Percentiles rank a stretch among this genome's conserved stretches.
Conservation (phyloP, 2,888 invertebrate species). For the Brenthis hecate region DNA sequence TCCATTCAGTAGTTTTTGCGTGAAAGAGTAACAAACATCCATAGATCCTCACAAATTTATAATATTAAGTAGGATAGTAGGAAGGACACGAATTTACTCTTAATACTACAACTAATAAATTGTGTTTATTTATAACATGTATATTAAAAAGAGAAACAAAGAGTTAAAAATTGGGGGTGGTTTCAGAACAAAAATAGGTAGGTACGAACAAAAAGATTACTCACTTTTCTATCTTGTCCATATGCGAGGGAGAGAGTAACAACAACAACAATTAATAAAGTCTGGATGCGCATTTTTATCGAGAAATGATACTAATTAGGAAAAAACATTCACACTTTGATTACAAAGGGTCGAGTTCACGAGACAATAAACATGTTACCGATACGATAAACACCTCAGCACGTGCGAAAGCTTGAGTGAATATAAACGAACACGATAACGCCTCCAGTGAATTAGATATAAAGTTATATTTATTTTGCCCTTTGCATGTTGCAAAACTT, state of each 20-base stretch:
- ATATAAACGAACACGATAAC: conserved; percentile 31
- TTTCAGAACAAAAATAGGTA: conserved; percentile 20
- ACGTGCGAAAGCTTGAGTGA: conserved; percentile 49
- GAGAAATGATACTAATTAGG: conserved; percentile 52
- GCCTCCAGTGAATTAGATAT: conserved; percentile 23
- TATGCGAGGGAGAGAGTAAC: conserved; percentile 49
- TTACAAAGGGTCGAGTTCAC: conserved; percentile 45
- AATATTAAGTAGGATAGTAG: too few species aligned
- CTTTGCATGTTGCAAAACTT: conserved; percentile 12
- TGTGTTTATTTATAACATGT: neutral
- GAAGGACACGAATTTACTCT: too few species aligned
- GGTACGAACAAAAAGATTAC: conserved; percentile 35
- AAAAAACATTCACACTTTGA: conserved; percentile 46
- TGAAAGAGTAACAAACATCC: too few species aligned
- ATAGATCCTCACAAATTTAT: too few species aligned
- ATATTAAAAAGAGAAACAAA: conserved; percentile 20
- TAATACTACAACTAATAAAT: neutral
- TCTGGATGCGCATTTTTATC: conserved; percentile 58
- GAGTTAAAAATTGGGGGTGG: conserved; percentile 18
- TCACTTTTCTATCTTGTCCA: conserved; percentile 70
- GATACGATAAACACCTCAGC: conserved; percentile 57
- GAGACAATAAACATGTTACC: conserved; percentile 49
- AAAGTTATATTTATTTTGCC: conserved; percentile 24
- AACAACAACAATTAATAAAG: conserved; percentile 54
- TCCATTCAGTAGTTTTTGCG: too few species aligned